These are phyloP conservation scores for Cremastinae sp. DNA, from an alignment of 2,888 invertebrate species.

Conservation along the genomic window DNA sequence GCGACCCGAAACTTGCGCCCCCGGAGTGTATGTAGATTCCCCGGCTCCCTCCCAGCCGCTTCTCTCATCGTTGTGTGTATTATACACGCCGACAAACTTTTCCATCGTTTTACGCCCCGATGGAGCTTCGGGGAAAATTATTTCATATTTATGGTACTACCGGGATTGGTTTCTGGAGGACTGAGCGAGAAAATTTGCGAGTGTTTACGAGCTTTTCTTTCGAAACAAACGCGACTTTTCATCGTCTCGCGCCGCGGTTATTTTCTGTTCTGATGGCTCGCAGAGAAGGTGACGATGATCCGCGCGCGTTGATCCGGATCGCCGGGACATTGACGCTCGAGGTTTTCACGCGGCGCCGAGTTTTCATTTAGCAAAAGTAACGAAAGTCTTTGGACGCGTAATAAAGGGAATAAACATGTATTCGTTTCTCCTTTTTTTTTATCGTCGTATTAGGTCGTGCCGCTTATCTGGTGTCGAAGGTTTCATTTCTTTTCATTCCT, in stretches of 20 bases:
- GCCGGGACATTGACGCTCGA: neutral
- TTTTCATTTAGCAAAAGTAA: conserved; percentile 27
- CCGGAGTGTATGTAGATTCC: conserved; percentile 27
- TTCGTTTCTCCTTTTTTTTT: conserved; percentile 4
- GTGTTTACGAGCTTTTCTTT: conserved; percentile 25
- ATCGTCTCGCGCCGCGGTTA: neutral
- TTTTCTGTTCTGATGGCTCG: neutral
- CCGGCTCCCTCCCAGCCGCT: neutral
- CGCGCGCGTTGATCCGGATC: no score
- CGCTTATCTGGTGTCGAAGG: conserved; percentile 64
- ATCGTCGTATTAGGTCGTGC: conserved; percentile 34
- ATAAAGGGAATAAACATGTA: conserved; percentile 10
- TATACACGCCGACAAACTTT: conserved; percentile 14
- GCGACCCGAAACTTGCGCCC: conserved; percentile 30
- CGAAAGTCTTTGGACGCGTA: conserved; percentile 18
- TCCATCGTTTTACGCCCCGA: conserved; percentile 33
- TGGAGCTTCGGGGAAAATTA: conserved; percentile 33
- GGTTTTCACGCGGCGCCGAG: neutral
- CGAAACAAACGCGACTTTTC: conserved; percentile 9
- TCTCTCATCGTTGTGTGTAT: no score
- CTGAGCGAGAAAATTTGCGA: conserved; percentile 14
- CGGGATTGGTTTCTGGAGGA: conserved; percentile 32
- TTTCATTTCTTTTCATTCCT: conserved; percentile 62
- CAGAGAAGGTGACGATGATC: no score
- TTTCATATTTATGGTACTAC: conserved; percentile 36